Base-by-base conservation (phyloP, 2,888 invertebrate species). In the Alentia gelatinosa region DNA sequence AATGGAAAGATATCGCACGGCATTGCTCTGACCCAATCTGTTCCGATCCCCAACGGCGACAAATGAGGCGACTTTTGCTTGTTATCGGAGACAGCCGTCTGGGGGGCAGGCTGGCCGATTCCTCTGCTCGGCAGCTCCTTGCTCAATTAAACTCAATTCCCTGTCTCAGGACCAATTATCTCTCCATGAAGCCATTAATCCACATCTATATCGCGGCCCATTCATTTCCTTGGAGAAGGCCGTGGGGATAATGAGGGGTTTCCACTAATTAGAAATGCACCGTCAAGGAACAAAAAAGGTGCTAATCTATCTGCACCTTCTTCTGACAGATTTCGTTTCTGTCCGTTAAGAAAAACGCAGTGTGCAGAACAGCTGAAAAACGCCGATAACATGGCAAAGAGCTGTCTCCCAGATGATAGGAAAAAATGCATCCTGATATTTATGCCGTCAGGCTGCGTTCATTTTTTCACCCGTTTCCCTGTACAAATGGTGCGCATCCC, bases 181-280 rank as follows among this genome's bases (percentile, higher is more conserved):
- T 86, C 86, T 30, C 86, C 86, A 47, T 47, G 50, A 47, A 42
- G 47, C 86, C 50, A 86, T 86, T 86, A 86, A 86, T 86, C 86
- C 47, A 86, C 42, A 47, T 86, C 86, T 86, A 86, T 86, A 86
- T 86, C 86, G 86, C 86, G 19, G 23, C 30, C 86, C 50, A 42
- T 42, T 30, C 50, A 86, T 86, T 86, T 86, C 86, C 42, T 86
- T 50, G 47, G 50, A 86, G 30, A 33, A 30, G 47, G 50, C 47
- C 30, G 86, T 47, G 47, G 35, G 86, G 86, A 86, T 86, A 86
- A 86, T 86, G 86, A 86, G 50, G 50, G 42, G 47, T 86, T 86
- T 86, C 86, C 50, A 42, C 86, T 86, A 86, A 86, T 86, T 86
- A 86, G 86, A 86, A 86, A 86, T 86, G 86, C 86, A 47, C 86